Base-by-base conservation (phyloP, 2,113 vertebrate genomes). In the Tupaia chinensis region DNA sequence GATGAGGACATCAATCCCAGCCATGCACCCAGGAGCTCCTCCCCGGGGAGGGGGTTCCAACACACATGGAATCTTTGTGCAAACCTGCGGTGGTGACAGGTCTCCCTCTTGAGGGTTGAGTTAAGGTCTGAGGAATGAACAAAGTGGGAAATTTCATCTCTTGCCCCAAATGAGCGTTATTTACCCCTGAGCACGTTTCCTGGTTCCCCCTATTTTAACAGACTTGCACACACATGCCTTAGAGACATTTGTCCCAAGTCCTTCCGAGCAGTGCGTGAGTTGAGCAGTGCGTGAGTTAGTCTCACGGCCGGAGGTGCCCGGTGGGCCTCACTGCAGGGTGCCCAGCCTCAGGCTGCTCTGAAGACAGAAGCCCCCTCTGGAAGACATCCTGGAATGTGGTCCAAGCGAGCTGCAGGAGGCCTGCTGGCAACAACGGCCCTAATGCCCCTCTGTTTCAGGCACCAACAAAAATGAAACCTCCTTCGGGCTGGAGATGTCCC, bases 401-500 rank as follows among this genome's bases (percentile, higher is more conserved):
- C 2, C n/a, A n/a, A n/a, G n/a, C 6, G 58, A 69, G 23, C 17
- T 9, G 69, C 65, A n/a, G n/a, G n/a, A 34, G 44, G 12, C 15
- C 20, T 17, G 9, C 32, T 68, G 73, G 56, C 0, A 0, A 53
- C 53, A 1, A 68, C 3, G 3, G 9, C 2, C 87, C 4, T 23
- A 81, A 4, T 60, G 1, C 84, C 27, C 74, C 81, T 85, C 68
- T 87, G 81, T 90, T 61, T 25, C 92, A 99, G 99, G 99, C 93
- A 99, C 99, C 93, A 99, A 98, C 97, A 99, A 99, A 97, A 99
- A 99, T 0, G 99, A 99, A 90, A 99, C 99, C 34, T 99, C 99
- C 27, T 99, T 99, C 12, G 99, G 99, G 5, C 97, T 99, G 90
- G 99, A 99, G 97, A 99, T 99, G 99, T 99, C 99, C 10, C 99